phyloP scores from a whole-genome alignment of 2,888 invertebrate genomes.

The Cryptocephalus primarius region DNA sequence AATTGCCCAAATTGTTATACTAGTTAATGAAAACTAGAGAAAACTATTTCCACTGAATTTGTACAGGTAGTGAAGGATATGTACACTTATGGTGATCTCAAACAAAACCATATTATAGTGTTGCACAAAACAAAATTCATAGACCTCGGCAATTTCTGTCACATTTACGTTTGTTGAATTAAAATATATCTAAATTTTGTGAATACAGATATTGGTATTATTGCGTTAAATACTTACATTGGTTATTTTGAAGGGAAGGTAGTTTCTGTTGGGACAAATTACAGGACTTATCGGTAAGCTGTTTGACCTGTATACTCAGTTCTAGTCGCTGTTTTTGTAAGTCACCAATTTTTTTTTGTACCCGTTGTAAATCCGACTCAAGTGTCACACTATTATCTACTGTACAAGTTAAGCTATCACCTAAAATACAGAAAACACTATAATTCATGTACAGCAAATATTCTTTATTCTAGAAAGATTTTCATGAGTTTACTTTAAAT shows the following conservation, averaged over 20 bases:
- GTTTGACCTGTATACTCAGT: constrained; percentile 74
- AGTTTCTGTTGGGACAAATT: constrained; percentile 48
- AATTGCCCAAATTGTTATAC: no score
- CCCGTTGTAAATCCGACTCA: constrained; percentile 71
- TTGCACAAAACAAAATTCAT: no score
- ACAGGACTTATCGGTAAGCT: constrained; percentile 72
- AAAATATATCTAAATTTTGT: background rate
- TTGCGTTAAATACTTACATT: constrained; percentile 4
- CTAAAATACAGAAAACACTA: constrained; percentile 14
- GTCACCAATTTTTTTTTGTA: constrained; percentile 76
- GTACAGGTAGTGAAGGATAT: no score
- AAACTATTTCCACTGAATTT: no score
- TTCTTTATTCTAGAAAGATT: background rate
- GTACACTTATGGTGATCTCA: no score
- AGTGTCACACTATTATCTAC: constrained; percentile 54
- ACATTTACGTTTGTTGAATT: no score
- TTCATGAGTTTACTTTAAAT: background rate
- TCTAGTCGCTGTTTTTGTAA: constrained; percentile 78
- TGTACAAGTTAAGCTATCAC: constrained; percentile 39
- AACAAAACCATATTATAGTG: no score
- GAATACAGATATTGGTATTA: background rate
- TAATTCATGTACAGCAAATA: no score
- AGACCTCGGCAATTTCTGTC: no score
- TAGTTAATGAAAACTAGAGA: no score
- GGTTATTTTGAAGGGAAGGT: constrained; percentile 7